Evolutionary conservation across 2,797 vertebrate genomes (phyloP).

Genomic region (Sebastes hubbsi): DNA sequence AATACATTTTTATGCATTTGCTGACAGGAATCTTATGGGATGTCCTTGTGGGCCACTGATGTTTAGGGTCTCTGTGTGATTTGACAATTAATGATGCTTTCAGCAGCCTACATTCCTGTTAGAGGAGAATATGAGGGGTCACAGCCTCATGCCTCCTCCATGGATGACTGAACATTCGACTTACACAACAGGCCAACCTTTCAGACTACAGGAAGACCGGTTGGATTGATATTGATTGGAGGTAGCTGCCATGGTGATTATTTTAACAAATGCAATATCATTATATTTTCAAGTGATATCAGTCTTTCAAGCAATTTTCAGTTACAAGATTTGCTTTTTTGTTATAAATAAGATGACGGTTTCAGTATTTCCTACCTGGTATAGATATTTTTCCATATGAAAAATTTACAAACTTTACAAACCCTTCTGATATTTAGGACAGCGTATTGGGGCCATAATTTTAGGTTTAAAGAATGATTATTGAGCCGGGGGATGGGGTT

Average conservation of each 20-base stretch:
- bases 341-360: not conserved
- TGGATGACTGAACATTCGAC: slow-evolving; percentile 46
- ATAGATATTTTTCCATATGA: not conserved
- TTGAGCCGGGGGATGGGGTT: no score
- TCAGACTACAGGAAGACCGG: not conserved
- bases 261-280: not conserved
- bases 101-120: slow-evolving; percentile 64
- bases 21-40: not conserved
- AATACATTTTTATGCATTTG: not conserved
- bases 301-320: not conserved
- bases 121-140: slow-evolving; percentile 67
- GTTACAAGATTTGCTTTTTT: not conserved
- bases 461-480: no score
- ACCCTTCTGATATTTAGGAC: not conserved
- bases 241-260: not conserved
- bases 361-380: not conserved
- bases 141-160: slow-evolving; percentile 49
- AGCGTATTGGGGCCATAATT: no score
- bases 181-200: slow-evolving; percentile 40
- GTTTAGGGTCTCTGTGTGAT: slow-evolving; percentile 40
- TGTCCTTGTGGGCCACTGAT: not conserved
- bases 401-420: not conserved
- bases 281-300: not conserved
- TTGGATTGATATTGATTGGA: not conserved
- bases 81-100: slow-evolving; percentile 51